These are phyloP conservation scores for Pachliopta kotzebuea DNA, from an alignment of 2,888 invertebrate genomes.

Conservation along the genomic window DNA sequence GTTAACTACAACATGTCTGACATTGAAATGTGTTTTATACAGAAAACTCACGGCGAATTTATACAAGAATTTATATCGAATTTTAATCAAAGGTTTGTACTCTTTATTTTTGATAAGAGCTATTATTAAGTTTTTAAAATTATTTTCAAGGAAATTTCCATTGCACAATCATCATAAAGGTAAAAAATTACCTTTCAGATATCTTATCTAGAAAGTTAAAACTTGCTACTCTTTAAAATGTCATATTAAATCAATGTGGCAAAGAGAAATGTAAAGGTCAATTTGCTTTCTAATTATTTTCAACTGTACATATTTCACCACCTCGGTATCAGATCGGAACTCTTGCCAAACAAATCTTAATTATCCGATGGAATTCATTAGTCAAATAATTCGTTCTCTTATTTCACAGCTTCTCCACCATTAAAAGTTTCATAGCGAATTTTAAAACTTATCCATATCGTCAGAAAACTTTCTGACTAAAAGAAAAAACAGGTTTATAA, in stretches of 20 bases:
- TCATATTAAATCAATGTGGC: not conserved
- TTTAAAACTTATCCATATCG: not conserved
- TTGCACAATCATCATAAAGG: too few relatives aligned
- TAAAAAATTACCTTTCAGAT: too few relatives aligned
- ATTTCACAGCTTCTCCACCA: not conserved
- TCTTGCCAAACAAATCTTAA: constrained; percentile 21
- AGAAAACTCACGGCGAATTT: not conserved
- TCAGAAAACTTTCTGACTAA: too few relatives aligned
- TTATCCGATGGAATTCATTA: constrained; percentile 4
- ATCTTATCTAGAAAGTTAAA: too few relatives aligned
- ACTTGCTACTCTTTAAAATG: too few relatives aligned
- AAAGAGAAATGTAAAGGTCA: not conserved
- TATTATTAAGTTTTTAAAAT: too few relatives aligned
- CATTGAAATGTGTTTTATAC: not conserved
- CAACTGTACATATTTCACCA: constrained; percentile 7
- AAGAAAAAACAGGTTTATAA: too few relatives aligned
- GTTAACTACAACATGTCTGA: constrained; percentile 1
- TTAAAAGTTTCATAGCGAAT: not conserved
- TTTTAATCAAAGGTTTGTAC: too few relatives aligned
- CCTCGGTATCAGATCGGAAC: constrained; percentile 6
- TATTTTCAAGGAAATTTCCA: too few relatives aligned
- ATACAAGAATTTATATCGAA: not conserved
- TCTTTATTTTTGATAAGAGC: too few relatives aligned
- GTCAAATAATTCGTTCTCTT: not conserved
- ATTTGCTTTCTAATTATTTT: constrained; percentile 12